Evolutionary conservation across 2,113 vertebrate genomes (phyloP).

Genomic region (Callaeas wilsoni): DNA sequence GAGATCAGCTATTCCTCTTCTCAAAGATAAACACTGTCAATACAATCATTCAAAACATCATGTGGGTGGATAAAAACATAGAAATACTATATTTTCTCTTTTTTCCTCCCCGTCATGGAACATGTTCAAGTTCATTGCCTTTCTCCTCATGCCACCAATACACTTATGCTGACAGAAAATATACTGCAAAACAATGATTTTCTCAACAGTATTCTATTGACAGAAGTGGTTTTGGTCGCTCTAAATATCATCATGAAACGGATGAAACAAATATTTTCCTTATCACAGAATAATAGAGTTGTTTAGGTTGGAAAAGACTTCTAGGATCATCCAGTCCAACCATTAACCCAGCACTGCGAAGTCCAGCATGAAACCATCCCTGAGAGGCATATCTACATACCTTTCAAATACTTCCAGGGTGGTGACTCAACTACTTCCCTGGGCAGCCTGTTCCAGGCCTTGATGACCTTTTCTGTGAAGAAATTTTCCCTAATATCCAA

Average conservation of each 20-base stretch:
- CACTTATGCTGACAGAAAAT: neutral
- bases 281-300: neutral
- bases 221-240: neutral
- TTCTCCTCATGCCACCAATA: neutral
- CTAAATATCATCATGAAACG: neutral
- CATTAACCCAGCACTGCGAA: neutral
- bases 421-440: neutral
- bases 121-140: neutral
- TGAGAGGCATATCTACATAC: neutral
- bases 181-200: neutral
- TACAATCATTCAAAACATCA: neutral
- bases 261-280: neutral
- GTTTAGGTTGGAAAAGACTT: neutral
- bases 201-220: neutral
- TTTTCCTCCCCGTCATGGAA: neutral
- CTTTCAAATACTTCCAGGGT: neutral
- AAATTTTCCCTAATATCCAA: neutral
- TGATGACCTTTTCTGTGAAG: neutral
- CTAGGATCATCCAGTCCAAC: neutral
- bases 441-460: neutral
- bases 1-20: neutral
- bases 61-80: neutral
- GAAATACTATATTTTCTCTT: neutral
- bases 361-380: neutral
- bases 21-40: neutral